phyloP scores from a whole-genome alignment of 1,140 invertebrate species.

The Lepidurus arcticus region DNA sequence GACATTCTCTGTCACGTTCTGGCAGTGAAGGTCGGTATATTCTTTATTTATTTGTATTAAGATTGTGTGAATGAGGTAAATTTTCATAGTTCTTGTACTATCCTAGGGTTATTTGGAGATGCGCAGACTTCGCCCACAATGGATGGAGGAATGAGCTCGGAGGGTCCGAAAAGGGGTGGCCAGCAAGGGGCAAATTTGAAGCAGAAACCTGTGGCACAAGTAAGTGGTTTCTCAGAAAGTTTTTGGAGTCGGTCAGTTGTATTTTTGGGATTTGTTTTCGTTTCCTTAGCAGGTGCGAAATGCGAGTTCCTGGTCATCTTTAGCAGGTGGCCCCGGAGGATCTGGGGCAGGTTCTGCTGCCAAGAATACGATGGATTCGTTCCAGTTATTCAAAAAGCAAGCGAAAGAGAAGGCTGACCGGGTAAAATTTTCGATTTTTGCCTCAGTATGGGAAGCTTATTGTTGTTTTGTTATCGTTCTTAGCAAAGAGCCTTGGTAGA shows the following conservation, averaged over 20 bases:
- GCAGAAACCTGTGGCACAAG: not conserved
- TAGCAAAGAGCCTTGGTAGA: constrained; percentile 72
- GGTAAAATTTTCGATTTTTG: constrained; percentile 44
- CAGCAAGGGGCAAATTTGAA: not conserved
- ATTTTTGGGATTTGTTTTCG: not conserved
- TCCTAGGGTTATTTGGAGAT: not conserved
- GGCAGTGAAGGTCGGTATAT: not conserved
- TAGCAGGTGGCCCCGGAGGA: constrained; percentile 59
- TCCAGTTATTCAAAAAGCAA: constrained; percentile 85
- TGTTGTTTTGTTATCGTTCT: constrained; percentile 36
- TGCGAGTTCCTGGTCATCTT: constrained; percentile 83
- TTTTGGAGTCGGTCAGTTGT: not conserved
- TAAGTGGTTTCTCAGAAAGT: not conserved
- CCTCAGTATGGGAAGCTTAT: not conserved
- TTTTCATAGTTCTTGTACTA: not conserved
- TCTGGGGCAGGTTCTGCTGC: constrained; percentile 36
- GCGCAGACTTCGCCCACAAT: not conserved
- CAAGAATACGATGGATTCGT: constrained; percentile 50
- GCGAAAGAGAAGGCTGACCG: constrained; percentile 90
- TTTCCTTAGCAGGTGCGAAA: constrained; percentile 73
- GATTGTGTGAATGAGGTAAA: not conserved
- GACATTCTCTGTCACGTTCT: not conserved
- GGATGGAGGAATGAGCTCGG: not conserved
- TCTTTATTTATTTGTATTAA: not conserved
- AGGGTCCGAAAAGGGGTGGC: not conserved